Base-by-base conservation (phyloP, 2,888 invertebrate species). In the Apomyelois bistriatella region DNA sequence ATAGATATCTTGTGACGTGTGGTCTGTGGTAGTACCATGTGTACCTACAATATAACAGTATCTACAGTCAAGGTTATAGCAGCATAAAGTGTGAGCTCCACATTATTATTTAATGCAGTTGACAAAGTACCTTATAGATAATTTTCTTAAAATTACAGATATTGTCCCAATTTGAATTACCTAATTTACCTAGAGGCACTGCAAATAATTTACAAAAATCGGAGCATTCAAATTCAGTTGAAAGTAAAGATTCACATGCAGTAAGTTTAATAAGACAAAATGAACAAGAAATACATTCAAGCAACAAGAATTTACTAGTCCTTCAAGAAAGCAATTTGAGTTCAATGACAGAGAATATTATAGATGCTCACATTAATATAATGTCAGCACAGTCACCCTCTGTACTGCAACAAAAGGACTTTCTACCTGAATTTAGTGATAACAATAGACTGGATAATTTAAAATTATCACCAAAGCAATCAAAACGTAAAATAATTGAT, bases 91-190 rank as follows among this genome's bases (percentile, higher is more conserved):
- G 35, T 35, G 1, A 35, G 6, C 3, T 35, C 35, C 22, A 22
- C 22, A 22, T 22, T 22, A 3, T 22, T 2, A 22, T n/a, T n/a
- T n/a, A 22, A 22, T 2, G 5, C 5, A 22, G 2, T 22, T 22
- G 22, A 22, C 5, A 5, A 5, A 22, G 22, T 5, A 22, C 22
- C 22, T 22, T 2, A 22, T n/a, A n/a, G n/a, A n/a, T n/a, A n/a
- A n/a, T n/a, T 22, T 22, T 22, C 22, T 22, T 22, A 16, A 15
- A 15, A 6, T 69, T 72, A n/a, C 64, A 89, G 89, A 74, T 87
- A 8, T 60, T 89, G 49, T 89, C 88, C 4, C 88, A 88, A 58
- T 77, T 87, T 59, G 85, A 88, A 63, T 78, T 88, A 50, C 76
- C 84, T 17, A 46, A 46, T 46, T 15, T 46, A n/a, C 16, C 46